Evolutionary conservation across 37 sponge, comb jelly and placozoan species (phyloP), one percentile per base, ranked within the genome.

Genomic region (Cliona cf. orientalis): DNA sequence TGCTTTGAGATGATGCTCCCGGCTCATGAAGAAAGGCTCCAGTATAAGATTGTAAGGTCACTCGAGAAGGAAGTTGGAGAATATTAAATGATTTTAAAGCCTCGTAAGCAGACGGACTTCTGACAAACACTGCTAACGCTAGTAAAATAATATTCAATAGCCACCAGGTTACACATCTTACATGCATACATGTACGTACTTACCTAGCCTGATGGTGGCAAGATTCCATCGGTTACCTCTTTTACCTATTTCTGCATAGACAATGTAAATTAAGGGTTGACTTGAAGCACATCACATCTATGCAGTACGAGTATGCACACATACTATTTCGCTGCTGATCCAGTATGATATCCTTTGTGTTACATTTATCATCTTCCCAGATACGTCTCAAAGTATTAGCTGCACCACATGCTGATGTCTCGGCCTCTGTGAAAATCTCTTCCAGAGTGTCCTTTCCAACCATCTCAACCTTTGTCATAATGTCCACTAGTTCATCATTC

Each of bases 1-100:
- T 37, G 29, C 71, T 69, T 29, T 28, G 22, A 9, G 29, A 41
- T 34, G 42, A 69, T 9, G 71, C 71, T 38, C 71, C 71, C 9
- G 71, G 21, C 9, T 69, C 71, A 37, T 69, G 41, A 34, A 9
- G 34, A 69, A 69, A 69, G 29, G 71, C 71, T 62, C 63, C 26
- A 25, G 63, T 62, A 62, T 62, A 62, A 7, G 63, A 25, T 28
- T 62, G 21, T 23, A 62, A 23, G 21, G 63, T 62, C 23, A 6
- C 63, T 7, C 26, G 26, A 23, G 26, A 25, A 7, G 63, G 63
- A 25, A 62, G 63, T 23, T 62, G 63, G 23, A 62, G 63, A 23
- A 62, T 21, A 62, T 23, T 6, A 23, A 62, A 62, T n/a, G n/a
- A n/a, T n/a, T n/a, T n/a, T n/a, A n/a, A n/a, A n/a, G n/a, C n/a